These are phyloP conservation scores for Aldrovandia affinis DNA, from an alignment of 2,797 vertebrate species.

Conservation along the genomic window DNA sequence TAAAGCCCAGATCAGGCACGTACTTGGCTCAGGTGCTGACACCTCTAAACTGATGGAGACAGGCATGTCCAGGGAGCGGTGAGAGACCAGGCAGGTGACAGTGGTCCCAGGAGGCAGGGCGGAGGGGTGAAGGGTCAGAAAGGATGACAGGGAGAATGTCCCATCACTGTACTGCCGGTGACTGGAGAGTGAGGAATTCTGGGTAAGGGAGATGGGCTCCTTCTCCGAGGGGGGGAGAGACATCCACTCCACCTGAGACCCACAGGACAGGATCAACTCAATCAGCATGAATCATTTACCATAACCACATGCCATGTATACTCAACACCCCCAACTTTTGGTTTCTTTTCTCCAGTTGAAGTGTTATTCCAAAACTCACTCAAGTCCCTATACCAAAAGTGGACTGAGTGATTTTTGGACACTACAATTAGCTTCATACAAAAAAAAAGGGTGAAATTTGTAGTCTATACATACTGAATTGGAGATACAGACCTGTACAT, in stretches of 20 bases:
- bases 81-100: slow-evolving; percentile 79
- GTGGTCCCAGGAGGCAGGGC: slow-evolving; percentile 59
- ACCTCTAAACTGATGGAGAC: slow-evolving; percentile 59
- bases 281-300: neutral
- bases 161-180: slow-evolving; percentile 75
- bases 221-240: slow-evolving; percentile 51
- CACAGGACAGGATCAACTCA: slow-evolving; percentile 5
- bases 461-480: neutral
- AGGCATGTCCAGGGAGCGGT: slow-evolving; percentile 69
- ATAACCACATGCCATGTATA: neutral
- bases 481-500: slow-evolving; percentile 63
- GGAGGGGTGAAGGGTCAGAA: slow-evolving; percentile 60
- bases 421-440: neutral
- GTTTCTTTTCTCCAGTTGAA: too few relatives aligned
- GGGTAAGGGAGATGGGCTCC: slow-evolving; percentile 54
- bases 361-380: too few relatives aligned
- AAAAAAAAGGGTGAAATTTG: neutral
- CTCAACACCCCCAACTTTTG: too few relatives aligned
- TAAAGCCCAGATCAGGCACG: neutral
- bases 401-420: too few relatives aligned
- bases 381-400: too few relatives aligned
- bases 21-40: slow-evolving; percentile 59
- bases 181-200: slow-evolving; percentile 72
- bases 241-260: slow-evolving; percentile 78
- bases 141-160: slow-evolving; percentile 77